Percentiles rank a stretch among this genome's conserved stretches.
Conservation (phyloP, 2,797 vertebrate genomes). For the Premnoplex brunnescens region DNA sequence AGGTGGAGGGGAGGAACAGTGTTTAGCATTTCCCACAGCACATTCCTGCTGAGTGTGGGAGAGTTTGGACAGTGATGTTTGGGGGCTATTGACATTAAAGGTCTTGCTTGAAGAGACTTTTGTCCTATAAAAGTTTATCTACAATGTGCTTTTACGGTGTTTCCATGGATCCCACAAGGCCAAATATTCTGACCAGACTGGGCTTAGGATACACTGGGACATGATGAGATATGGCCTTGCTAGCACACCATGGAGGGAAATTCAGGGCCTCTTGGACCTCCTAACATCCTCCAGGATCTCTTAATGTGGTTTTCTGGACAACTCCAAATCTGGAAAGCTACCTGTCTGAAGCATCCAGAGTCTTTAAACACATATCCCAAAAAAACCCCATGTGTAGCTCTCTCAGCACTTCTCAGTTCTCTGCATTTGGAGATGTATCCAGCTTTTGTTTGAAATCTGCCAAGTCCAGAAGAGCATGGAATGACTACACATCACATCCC, state of each 20-base stretch:
- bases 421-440: neutral
- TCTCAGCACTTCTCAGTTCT: neutral
- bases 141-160: accelerated
- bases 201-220: neutral
- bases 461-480: neutral
- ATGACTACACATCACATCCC: neutral
- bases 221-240: neutral
- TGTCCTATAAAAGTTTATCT: neutral
- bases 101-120: neutral
- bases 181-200: neutral
- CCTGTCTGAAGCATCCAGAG: neutral
- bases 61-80: neutral
- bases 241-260: neutral
- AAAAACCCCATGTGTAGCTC: neutral
- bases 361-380: neutral
- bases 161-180: neutral
- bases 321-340: neutral
- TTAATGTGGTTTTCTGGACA: neutral
- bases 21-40: neutral
- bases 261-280: neutral
- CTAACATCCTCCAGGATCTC: neutral
- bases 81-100: neutral
- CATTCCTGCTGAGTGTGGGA: neutral
- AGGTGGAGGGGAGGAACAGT: neutral
- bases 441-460: neutral